Base-by-base conservation (phyloP, 2,113 vertebrate genomes). In the Hassar affinis region DNA sequence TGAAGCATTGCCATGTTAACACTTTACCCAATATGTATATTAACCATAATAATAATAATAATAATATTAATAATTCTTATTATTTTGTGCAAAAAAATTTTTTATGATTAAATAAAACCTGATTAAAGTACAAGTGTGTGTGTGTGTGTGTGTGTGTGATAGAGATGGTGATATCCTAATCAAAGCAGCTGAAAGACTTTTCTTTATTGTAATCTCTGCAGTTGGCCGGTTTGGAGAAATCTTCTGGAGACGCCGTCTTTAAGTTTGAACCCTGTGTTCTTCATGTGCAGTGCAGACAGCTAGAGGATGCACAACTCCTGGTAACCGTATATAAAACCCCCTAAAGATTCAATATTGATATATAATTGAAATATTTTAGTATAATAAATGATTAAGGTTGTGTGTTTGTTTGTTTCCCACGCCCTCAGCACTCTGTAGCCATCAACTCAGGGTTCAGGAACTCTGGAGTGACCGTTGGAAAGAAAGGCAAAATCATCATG, bases 221-320 rank as follows among this genome's bases (percentile, higher is more conserved):
- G 97, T 72, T 95, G 77, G 74, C 85, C 1, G 95, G 90, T 6
- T 88, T 99, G 72, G 85, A 87, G 78, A 91, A 90, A 15, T 88
- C 95, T 0, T 89, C 69, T 1, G 94, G 95, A 6, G 94, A 97
- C 0, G 94, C 91, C 0, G 89, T 97, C 66, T 84, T 99, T 84
- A 99, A 97, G 90, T 99, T 99, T 86, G 97, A 99, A 38, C 96
- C 98, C 0, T 96, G 98, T 76, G 91, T 99, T 17, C 96, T 99
- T 62, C 98, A 99, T 0, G 95, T 99, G 49, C 95, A 97, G 12
- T 99, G 97, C 81, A 90, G 80, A 66, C 91, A 92, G 45, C 89
- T 99, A 47, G 93, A 92, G 33, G 95, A 99, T 2, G 97, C 97
- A 7, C 97, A 96, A 87, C 90, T 96, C 20, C 88, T 99, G 96